Percentiles rank a stretch among this genome's conserved stretches.
Conservation (phyloP, 2,113 vertebrate genomes). For the Rhea americana region DNA sequence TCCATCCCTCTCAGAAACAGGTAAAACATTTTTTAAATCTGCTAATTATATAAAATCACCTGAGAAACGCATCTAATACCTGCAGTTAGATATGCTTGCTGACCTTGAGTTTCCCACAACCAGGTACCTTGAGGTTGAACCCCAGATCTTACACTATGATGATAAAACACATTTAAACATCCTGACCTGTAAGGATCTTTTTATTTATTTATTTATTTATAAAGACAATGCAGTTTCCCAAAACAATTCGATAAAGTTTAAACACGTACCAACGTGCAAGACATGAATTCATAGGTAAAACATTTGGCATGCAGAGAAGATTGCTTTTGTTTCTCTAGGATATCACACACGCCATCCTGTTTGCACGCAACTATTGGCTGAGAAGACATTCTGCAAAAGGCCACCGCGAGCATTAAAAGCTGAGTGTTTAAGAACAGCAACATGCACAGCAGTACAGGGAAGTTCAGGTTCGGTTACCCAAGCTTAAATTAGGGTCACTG, state of each 20-base stretch:
- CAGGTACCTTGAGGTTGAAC: background rate
- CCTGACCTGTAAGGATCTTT: background rate
- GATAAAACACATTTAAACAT: background rate
- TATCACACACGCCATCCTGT: background rate
- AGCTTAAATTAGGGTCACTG: background rate
- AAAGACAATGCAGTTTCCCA: background rate
- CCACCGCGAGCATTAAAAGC: background rate
- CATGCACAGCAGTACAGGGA: background rate
- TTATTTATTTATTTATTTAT: background rate
- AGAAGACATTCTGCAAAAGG: background rate
- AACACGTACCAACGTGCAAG: background rate
- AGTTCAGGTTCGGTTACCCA: background rate
- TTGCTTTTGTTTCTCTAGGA: background rate
- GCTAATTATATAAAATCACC: background rate
- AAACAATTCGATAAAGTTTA: background rate
- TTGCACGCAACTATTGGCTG: background rate
- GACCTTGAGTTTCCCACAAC: background rate
- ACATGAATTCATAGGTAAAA: background rate
- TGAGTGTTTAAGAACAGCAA: background rate
- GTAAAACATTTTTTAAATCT: background rate
- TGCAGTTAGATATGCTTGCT: background rate
- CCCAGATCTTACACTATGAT: background rate
- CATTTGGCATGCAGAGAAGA: background rate
- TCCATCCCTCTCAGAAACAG: background rate
- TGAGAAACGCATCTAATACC: background rate